These are phyloP conservation scores for Recurvirostra avosetta DNA, from an alignment of 2,113 vertebrate species.

Conservation along the genomic window DNA sequence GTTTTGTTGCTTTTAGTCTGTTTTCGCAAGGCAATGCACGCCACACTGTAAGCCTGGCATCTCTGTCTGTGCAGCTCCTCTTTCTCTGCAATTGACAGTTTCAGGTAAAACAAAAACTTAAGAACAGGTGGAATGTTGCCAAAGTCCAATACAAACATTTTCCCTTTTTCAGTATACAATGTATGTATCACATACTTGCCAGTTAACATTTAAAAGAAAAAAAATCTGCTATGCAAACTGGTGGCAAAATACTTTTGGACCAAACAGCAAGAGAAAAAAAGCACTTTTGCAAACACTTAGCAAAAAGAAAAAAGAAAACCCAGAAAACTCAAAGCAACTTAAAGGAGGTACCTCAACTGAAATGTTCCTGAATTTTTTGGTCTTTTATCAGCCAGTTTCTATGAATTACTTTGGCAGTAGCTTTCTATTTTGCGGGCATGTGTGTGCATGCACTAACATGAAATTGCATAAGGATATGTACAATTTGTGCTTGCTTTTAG, in stretches of 20 bases:
- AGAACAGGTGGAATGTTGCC: not conserved
- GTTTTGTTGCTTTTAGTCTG: not conserved
- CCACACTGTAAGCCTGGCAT: not conserved
- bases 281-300: not conserved
- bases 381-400: constrained; percentile 4
- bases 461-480: not conserved
- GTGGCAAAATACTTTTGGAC: not conserved
- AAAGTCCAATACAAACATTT: not conserved
- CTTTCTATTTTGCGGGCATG: not conserved
- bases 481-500: not conserved
- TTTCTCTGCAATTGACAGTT: not conserved
- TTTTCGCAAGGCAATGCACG: not conserved
- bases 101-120: not conserved
- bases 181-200: not conserved
- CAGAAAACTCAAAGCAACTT: not conserved
- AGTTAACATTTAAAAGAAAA: constrained; percentile 13
- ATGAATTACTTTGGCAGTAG: not conserved
- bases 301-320: not conserved
- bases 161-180: not conserved
- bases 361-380: not conserved
- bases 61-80: not conserved
- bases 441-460: not conserved
- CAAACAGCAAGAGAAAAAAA: not conserved
- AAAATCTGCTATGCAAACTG: not conserved
- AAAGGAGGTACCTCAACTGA: not conserved